Percentiles rank a stretch among this genome's conserved stretches.
phyloP scores from a whole-genome alignment of 2,113 vertebrate genomes.

The Solea senegalensis region DNA sequence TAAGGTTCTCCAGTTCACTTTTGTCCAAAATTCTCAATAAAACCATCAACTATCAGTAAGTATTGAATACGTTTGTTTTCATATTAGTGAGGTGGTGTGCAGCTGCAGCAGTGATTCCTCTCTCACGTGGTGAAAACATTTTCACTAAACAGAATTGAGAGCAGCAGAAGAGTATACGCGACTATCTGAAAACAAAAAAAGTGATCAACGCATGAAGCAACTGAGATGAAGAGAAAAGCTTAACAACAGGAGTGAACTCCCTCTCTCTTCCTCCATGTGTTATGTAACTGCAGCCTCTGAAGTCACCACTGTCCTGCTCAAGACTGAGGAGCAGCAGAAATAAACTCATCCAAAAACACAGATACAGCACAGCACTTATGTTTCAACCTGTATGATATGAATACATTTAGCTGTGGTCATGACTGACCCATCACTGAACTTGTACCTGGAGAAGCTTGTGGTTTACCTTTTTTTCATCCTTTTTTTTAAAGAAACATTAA shows the following conservation, averaged over 20 bases:
- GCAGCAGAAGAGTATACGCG: neutral
- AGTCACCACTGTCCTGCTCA: constrained; percentile 50
- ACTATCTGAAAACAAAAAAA: neutral
- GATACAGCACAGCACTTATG: neutral
- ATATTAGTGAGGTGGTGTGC: neutral
- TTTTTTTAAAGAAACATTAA: no score
- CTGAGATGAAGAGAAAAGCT: neutral
- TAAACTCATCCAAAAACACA: no score
- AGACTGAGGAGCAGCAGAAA: constrained; percentile 27
- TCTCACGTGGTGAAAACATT: neutral
- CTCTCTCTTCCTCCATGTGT: constrained; percentile 10
- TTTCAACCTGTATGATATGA: no score
- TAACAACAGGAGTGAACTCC: neutral
- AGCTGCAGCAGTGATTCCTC: neutral
- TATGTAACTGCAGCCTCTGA: constrained; percentile 64
- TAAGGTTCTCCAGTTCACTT: neutral
- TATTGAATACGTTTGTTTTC: neutral
- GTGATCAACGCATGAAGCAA: neutral
- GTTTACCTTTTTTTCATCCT: no score
- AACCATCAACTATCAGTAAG: neutral
- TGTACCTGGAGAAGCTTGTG: no score
- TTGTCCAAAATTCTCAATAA: neutral
- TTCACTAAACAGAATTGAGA: neutral
- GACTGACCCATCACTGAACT: no score
- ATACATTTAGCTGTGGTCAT: no score